phyloP scores from a whole-genome alignment of 2,113 vertebrate genomes.

The Lontra canadensis region DNA sequence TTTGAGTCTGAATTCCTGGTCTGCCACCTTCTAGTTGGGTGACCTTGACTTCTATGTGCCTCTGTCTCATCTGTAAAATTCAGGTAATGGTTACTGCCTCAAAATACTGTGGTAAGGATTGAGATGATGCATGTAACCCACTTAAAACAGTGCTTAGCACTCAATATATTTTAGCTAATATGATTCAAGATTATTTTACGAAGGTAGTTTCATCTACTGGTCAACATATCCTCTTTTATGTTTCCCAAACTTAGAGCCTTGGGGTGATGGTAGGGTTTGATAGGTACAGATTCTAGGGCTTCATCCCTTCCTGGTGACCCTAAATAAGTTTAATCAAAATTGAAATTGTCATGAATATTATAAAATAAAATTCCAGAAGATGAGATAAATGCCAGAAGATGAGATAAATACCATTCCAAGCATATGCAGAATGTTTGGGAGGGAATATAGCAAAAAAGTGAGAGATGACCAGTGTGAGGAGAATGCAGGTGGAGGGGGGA shows the following conservation, averaged over 20 bases:
- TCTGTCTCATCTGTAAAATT: neutral
- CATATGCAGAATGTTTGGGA: neutral
- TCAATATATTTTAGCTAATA: neutral
- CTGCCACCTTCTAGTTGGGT: neutral
- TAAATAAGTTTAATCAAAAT: neutral
- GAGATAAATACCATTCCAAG: too few species aligned
- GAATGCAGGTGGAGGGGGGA: too few species aligned
- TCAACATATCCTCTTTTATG: neutral
- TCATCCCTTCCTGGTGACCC: neutral
- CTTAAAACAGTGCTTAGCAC: neutral
- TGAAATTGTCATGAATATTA: neutral
- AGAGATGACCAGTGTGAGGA: neutral
- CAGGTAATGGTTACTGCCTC: neutral
- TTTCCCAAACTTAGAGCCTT: neutral
- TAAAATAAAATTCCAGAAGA: neutral
- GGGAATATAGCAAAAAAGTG: neutral
- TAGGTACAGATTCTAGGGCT: neutral
- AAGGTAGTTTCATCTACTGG: neutral
- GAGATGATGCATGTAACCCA: neutral
- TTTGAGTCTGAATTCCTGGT: neutral
- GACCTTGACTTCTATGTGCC: neutral
- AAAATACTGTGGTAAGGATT: neutral
- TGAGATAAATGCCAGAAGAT: neutral
- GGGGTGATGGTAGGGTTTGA: neutral
- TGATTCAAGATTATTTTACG: neutral